Percentiles rank a stretch among this genome's conserved stretches.
These are phyloP conservation scores for Hylaeus anthracinus DNA, from an alignment of 1,140 invertebrate species.

Conservation along the genomic window DNA sequence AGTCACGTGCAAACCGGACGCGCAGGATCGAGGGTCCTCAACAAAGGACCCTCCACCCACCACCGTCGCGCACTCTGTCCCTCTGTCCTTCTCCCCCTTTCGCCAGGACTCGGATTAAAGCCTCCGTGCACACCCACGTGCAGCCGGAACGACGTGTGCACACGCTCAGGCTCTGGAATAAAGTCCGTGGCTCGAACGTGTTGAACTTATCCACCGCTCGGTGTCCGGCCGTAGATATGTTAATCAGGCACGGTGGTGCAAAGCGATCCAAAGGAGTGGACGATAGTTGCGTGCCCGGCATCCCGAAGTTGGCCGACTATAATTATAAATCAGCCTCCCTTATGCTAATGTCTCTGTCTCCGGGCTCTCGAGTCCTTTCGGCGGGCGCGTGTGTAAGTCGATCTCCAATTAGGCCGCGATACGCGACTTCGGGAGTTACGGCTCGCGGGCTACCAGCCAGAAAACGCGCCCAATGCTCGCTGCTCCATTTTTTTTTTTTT, in stretches of 20 bases:
- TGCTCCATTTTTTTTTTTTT: too few species aligned
- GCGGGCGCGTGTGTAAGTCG: slow-evolving; percentile 52
- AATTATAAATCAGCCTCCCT: slow-evolving; percentile 73
- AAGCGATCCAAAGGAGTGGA: slow-evolving; percentile 47
- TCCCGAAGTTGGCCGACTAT: slow-evolving; percentile 52
- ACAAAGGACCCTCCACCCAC: slow-evolving; percentile 8
- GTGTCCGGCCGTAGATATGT: slow-evolving; percentile 52
- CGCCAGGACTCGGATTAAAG: slow-evolving; percentile 13
- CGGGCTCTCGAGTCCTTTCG: slow-evolving; percentile 35
- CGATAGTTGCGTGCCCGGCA: slow-evolving; percentile 67
- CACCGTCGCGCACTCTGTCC: background rate
- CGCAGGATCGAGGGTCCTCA: slow-evolving; percentile 22
- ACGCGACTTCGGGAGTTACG: slow-evolving; percentile 16
- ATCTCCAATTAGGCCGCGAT: slow-evolving; percentile 42
- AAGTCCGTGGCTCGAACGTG: slow-evolving; percentile 45
- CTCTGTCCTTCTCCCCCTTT: background rate
- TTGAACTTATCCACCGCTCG: slow-evolving; percentile 38
- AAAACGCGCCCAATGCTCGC: background rate
- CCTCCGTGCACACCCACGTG: slow-evolving; percentile 42
- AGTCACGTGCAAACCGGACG: slow-evolving; percentile 39
- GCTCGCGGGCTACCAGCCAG: too few species aligned
- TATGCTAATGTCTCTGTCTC: slow-evolving; percentile 65
- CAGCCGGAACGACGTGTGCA: background rate
- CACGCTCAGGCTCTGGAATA: slow-evolving; percentile 22
- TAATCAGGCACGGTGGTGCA: slow-evolving; percentile 47